Percentiles rank a stretch among this genome's conserved stretches.
Evolutionary conservation across 2,797 vertebrate genomes (phyloP).

Genomic region (Ciconia nigra): DNA sequence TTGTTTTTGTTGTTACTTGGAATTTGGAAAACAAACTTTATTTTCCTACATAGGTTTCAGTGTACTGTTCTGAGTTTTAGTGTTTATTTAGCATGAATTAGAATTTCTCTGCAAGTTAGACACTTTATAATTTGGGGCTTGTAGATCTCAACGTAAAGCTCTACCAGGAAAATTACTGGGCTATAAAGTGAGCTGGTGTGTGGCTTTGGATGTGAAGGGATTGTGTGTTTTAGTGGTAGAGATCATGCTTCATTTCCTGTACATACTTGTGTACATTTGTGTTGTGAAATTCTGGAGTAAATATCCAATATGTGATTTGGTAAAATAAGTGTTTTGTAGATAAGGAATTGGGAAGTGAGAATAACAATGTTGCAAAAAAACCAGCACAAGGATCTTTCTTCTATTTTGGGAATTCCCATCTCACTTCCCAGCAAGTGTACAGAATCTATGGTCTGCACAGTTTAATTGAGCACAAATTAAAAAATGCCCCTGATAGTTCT

Average conservation of each 20-base stretch:
- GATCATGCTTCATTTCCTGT: fast-evolving
- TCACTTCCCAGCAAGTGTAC: not conserved
- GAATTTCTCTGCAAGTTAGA: not conserved
- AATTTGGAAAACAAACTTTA: not conserved
- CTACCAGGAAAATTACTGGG: fast-evolving
- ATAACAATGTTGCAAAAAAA: fast-evolving
- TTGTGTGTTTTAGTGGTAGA: too few species aligned
- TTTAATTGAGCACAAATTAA: not conserved
- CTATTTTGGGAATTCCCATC: not conserved
- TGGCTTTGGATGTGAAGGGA: fast-evolving
- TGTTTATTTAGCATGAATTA: not conserved
- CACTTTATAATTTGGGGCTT: not conserved
- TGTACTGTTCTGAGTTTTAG: not conserved
- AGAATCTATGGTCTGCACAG: not conserved
- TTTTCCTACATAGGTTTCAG: not conserved
- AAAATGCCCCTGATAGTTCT: not conserved
- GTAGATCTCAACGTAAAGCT: not conserved
- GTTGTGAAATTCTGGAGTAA: not conserved
- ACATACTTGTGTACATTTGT: fast-evolving
- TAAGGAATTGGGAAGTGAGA: not conserved
- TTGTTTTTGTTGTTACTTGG: not conserved
- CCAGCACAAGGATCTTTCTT: fast-evolving
- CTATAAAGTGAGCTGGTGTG: fast-evolving
- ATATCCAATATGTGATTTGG: fast-evolving
- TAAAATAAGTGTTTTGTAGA: not conserved